phyloP scores from a whole-genome alignment of 2,888 invertebrate genomes.

The Monoplex corrugatus region DNA sequence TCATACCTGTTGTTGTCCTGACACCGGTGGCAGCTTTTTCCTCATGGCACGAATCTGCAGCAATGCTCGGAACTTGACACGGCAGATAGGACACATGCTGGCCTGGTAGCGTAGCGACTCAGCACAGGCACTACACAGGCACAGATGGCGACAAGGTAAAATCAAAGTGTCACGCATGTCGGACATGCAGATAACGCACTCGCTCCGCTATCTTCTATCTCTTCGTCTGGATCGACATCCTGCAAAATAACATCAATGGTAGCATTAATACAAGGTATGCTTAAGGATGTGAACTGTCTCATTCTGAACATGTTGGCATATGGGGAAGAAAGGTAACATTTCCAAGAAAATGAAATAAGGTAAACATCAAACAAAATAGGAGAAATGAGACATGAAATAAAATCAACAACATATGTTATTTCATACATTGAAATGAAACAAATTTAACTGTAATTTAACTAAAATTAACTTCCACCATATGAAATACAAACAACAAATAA shows the following conservation, averaged over 20 bases:
- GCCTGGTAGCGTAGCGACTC: slow-evolving; percentile 96
- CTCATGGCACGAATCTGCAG: slow-evolving; percentile 97
- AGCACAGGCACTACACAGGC: slow-evolving; percentile 97
- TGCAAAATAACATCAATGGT: too few relatives aligned
- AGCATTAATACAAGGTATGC: too few relatives aligned
- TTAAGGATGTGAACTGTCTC: too few relatives aligned
- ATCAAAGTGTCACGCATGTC: slow-evolving; percentile 98
- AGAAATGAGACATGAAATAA: background rate
- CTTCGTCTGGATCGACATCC: slow-evolving; percentile 75
- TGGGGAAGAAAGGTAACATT: background rate
- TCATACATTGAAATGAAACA: too few relatives aligned
- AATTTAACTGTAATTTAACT: too few relatives aligned
- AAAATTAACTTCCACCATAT: too few relatives aligned
- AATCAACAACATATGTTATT: too few relatives aligned
- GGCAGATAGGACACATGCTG: slow-evolving; percentile 99
- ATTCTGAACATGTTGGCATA: too few relatives aligned
- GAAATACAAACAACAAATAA: too few relatives aligned
- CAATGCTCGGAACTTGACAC: slow-evolving; percentile 98
- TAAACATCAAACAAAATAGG: background rate
- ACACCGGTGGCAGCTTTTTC: slow-evolving; percentile 82
- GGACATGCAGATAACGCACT: slow-evolving; percentile 99
- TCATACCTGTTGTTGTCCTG: slow-evolving; percentile 48
- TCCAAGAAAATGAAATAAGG: background rate
- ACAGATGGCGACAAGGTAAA: slow-evolving; percentile 97
- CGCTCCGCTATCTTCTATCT: slow-evolving; percentile 86